Evolutionary conservation across 2,797 vertebrate genomes (phyloP).

Genomic region (Coregonus sp.): DNA sequence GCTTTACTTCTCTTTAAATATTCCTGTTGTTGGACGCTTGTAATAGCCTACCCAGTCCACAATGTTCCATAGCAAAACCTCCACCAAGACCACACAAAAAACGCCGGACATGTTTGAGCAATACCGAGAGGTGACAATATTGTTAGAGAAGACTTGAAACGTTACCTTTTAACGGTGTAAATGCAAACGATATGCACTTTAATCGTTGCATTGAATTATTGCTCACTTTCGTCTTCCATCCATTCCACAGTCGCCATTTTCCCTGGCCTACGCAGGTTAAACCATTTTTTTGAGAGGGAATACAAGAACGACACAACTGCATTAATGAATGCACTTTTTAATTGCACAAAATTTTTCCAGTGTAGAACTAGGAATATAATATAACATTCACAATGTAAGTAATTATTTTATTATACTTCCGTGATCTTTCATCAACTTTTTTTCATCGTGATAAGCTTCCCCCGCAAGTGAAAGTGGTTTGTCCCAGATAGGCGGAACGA

Average conservation of each 20-base stretch:
- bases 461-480: slow-evolving; percentile 63
- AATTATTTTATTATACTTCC: background rate
- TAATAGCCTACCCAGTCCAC: slow-evolving; percentile 76
- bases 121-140: slow-evolving; percentile 48
- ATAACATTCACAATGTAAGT: background rate
- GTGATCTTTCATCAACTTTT: background rate
- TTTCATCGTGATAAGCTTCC: slow-evolving; percentile 13
- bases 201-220: slow-evolving; percentile 77
- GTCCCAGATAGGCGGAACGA: slow-evolving; percentile 77
- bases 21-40: slow-evolving; percentile 77
- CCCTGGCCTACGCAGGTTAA: slow-evolving; percentile 77
- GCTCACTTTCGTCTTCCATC: slow-evolving; percentile 82
- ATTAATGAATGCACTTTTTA: background rate
- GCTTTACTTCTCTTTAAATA: slow-evolving; percentile 51
- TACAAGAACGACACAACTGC: background rate
- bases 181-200: slow-evolving; percentile 61
- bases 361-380: background rate
- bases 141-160: slow-evolving; percentile 38
- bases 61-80: slow-evolving; percentile 69
- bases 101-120: slow-evolving; percentile 18
- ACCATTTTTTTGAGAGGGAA: slow-evolving; percentile 63
- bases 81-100: slow-evolving; percentile 44
- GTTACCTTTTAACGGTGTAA: slow-evolving; percentile 69
- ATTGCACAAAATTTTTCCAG: background rate
- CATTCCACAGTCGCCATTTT: slow-evolving; percentile 86